phyloP scores from a whole-genome alignment of 53 echinoderm and acorn worm genomes.

The Hippasteria phrygiana region DNA sequence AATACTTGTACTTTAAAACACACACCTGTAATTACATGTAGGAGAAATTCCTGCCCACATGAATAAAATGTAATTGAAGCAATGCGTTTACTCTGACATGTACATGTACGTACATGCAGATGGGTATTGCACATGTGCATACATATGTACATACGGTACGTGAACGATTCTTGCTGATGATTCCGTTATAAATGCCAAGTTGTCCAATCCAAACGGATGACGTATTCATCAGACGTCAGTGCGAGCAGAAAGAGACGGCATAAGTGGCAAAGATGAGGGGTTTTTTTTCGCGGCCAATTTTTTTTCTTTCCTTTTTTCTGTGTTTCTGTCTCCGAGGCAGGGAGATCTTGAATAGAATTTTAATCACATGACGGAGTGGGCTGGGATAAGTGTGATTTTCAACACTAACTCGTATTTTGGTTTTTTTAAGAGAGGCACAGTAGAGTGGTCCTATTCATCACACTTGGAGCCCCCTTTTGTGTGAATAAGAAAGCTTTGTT shows the following conservation, averaged over 20 bases:
- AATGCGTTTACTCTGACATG: too few relatives aligned
- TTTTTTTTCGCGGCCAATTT: not conserved
- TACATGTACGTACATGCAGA: not conserved
- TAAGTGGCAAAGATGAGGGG: not conserved
- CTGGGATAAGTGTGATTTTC: not conserved
- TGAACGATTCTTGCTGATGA: not conserved
- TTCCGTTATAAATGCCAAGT: not conserved
- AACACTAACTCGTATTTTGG: too few relatives aligned
- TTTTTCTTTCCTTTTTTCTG: not conserved
- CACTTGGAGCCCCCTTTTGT: too few relatives aligned
- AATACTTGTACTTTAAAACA: too few relatives aligned
- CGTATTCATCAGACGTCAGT: not conserved
- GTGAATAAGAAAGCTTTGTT: too few relatives aligned
- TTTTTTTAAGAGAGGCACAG: not conserved
- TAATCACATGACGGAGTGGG: not conserved
- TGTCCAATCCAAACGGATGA: not conserved
- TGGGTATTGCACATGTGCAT: not conserved
- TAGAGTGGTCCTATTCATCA: too few relatives aligned
- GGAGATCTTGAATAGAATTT: not conserved
- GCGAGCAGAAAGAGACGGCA: not conserved
- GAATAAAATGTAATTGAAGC: too few relatives aligned
- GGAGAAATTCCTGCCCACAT: too few relatives aligned
- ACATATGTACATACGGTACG: not conserved
- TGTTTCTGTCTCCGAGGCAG: not conserved
- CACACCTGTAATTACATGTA: too few relatives aligned